Evolutionary conservation across 2,888 invertebrate genomes (phyloP).

Genomic region (Papilio elwesi): DNA sequence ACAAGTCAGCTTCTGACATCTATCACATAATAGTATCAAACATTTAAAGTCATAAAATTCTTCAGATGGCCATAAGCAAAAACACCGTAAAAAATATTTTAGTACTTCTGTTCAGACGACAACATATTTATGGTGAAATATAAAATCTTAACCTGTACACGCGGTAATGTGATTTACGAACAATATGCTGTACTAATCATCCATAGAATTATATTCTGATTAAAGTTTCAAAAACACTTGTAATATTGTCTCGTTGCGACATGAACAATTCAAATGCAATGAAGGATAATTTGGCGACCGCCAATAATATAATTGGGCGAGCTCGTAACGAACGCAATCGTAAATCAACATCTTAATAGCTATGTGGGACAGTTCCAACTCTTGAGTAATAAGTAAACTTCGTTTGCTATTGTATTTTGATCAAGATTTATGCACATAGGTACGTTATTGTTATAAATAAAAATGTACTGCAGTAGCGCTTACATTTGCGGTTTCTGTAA

Average conservation of each 20-base stretch:
- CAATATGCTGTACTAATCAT: background rate
- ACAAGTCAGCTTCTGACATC: conserved; percentile 51
- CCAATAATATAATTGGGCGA: conserved; percentile 82
- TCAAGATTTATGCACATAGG: conserved; percentile 19
- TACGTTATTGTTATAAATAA: conserved; percentile 17
- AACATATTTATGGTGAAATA: no score
- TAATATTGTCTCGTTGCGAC: conserved; percentile 9
- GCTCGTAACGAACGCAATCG: conserved; percentile 76
- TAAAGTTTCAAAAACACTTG: background rate
- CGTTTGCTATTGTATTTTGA: conserved; percentile 36
- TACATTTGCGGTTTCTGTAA: background rate
- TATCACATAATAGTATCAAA: background rate
- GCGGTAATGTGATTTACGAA: background rate
- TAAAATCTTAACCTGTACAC: no score
- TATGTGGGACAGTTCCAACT: conserved; percentile 53
- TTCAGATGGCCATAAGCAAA: no score
- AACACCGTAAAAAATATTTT: no score
- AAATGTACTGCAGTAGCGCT: background rate
- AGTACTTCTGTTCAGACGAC: no score
- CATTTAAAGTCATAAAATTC: background rate
- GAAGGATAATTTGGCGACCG: conserved; percentile 80
- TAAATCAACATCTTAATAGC: conserved; percentile 82
- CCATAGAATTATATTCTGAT: background rate
- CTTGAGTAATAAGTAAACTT: conserved; percentile 45
- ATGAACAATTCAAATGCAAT: conserved; percentile 69